Base-by-base conservation (phyloP, 2,797 vertebrate species). In the Lithobates sylvaticus region DNA sequence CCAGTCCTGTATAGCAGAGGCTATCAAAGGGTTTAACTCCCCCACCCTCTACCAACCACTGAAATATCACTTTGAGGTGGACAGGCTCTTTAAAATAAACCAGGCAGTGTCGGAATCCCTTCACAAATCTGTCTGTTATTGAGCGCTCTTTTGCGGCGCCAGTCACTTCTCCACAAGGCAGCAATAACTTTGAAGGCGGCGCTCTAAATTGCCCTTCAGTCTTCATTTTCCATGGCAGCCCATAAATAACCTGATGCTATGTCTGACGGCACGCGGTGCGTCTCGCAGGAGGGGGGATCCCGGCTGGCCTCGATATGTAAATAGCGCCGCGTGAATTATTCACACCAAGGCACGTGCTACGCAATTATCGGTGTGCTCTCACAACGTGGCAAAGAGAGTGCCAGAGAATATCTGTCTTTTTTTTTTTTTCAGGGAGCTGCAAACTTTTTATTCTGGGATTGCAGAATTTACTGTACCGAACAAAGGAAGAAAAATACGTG, bases 261-360 rank as follows among this genome's bases (percentile, higher is more conserved):
- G 44, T 34, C 23, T 54, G 67, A n/a, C 18, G 13, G n/a, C 44
- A 36, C 23, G n/a, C 68, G 10, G 42, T 8, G 5, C 36, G 36
- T 58, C 61, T 29, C 58, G 27, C 61, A 29, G 44, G 34, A 29
- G 34, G 39, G 23, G 67, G 39, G 15, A 10, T 50, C 50, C 5
- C n/a, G 50, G 21, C 36, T 78, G 83, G 78, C 83, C 83, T 84
- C 76, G 78, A 84, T 72, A 78, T 73, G 76, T 73, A 72, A 78
- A 84, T 61, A 72, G 47, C 10, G 13, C 61, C 36, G 39, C 27
- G 74, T 61, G 29, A 77, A 77, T 70, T 70, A 84, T 84, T 84
- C 54, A 84, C 54, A 5, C 50, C 18, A 3, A 18, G 58, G 44
- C 32, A 50, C 42, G 10, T 76, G 54, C 34, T 26, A 61, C 27